A percentile compares a stretch with the other conserved stretches of the same genome.
phyloP scores from a whole-genome alignment of 2,113 vertebrate species.

The Seriola quinqueradiata region DNA sequence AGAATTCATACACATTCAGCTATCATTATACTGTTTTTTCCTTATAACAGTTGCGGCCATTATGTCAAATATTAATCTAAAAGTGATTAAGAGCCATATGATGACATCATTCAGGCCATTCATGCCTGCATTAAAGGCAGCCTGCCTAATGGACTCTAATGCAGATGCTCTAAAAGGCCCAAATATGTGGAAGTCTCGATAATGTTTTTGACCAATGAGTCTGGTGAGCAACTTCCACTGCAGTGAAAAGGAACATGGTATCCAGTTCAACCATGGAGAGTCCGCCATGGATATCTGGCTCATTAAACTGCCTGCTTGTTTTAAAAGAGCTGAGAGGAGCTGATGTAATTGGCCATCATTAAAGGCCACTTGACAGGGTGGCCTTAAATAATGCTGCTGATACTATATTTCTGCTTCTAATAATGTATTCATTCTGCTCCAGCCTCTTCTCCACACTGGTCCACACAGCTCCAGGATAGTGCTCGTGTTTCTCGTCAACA shows the following conservation, averaged over 20 bases:
- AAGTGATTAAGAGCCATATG: neutral
- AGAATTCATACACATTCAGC: neutral
- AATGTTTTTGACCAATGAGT: neutral
- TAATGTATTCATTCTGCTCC: constrained; percentile 12
- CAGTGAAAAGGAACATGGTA: neutral
- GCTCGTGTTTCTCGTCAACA: neutral
- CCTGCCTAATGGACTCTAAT: neutral
- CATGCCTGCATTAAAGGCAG: neutral
- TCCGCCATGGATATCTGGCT: neutral
- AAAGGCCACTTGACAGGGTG: constrained; percentile 6
- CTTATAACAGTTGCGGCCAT: neutral
- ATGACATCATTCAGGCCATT: neutral
- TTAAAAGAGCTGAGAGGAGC: constrained; percentile 33
- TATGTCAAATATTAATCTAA: neutral
- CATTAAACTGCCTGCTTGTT: constrained; percentile 39
- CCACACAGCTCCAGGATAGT: neutral
- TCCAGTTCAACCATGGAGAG: neutral
- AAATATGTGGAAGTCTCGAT: neutral
- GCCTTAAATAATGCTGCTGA: constrained; percentile 30
- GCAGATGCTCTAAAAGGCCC: neutral
- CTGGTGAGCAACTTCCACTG: neutral
- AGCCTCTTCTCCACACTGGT: neutral
- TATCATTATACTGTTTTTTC: too few species aligned
- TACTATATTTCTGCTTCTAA: neutral
- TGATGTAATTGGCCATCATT: constrained; percentile 34